Base-by-base conservation (phyloP, 1,140 invertebrate genomes). In the Nautilus pompilius region DNA sequence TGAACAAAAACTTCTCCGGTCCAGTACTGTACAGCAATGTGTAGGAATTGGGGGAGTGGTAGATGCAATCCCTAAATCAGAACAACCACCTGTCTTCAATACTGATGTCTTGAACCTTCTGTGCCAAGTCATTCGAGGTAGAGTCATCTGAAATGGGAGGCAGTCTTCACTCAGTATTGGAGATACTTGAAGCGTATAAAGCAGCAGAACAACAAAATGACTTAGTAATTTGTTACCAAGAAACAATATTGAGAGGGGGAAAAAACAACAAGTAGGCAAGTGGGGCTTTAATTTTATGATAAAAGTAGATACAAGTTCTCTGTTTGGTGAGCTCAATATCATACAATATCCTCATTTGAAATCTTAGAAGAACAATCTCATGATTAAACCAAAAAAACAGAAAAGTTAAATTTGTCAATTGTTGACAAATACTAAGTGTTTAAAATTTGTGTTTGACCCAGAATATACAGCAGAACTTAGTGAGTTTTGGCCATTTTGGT, bases 1-100 rank as follows among this genome's bases (percentile, higher is more conserved):
- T n/a, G n/a, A n/a, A n/a, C n/a, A n/a, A n/a, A n/a, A n/a, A n/a
- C n/a, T n/a, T n/a, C n/a, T n/a, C n/a, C n/a, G n/a, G n/a, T n/a
- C n/a, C n/a, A n/a, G n/a, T n/a, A n/a, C n/a, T n/a, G n/a, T n/a
- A n/a, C n/a, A n/a, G n/a, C n/a, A n/a, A n/a, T n/a, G n/a, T n/a
- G n/a, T n/a, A n/a, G n/a, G n/a, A n/a, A n/a, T n/a, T n/a, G n/a
- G n/a, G n/a, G n/a, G n/a, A n/a, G n/a, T n/a, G n/a, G n/a, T n/a
- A n/a, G n/a, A n/a, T n/a, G n/a, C n/a, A n/a, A n/a, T n/a, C n/a
- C n/a, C n/a, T n/a, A n/a, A n/a, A n/a, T 73, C 64, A 76, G 64
- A 74, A 76, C 20, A 63, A 49, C 74, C 74, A 76, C 32, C 71
- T 69, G 15, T 69, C 74, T 33, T 70, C 69, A 59, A 76, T 68